Base-by-base conservation (phyloP, 2,888 invertebrate species). In the Exocentrus adspersus region DNA sequence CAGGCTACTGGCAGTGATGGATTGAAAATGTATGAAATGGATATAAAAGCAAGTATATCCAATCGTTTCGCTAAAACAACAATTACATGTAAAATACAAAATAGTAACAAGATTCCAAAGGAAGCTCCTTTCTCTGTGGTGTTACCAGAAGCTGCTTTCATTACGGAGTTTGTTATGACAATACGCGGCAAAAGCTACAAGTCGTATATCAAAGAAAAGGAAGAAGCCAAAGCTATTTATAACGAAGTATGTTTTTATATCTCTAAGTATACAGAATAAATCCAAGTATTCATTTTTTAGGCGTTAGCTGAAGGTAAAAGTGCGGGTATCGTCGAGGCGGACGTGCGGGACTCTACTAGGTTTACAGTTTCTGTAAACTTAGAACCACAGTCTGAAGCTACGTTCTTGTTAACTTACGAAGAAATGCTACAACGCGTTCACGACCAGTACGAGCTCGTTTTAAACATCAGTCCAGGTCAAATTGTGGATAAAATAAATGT, bases 371-470 rank as follows among this genome's bases (percentile, higher is more conserved):
- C 87, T 0, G 87, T 90, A 30, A 90, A 91, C 76, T 84, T 92
- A 2, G 90, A 88, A 67, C 84, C 89, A 0, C 80, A 85, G 54
- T 85, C 85, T 9, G 86, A 86, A 65, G 89, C 88, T 0, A 82
- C 85, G 1, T 93, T 93, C 79, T 89, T 88, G 73, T 80, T 92
- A 68, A 90, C 87, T 0, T 93, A 93, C 78, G 90, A 92, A 77
- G 90, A 92, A 80, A 75, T 92, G 43, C 79, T 92, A 43, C 81
- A 85, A 14, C 85, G 91, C 2, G 85, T 86, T 58, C 85, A 88
- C 63, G 88, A 88, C 2, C 85, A 86, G 4, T 92, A 92, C 82
- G 88, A 91, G 75, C 87, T 89, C 71, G 86, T 87, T 10, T 84
- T 92, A 58, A 89, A 90, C 79, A 82, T 92, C 51, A 88, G 89